Conservation (phyloP, 2,113 vertebrate species). For the Zootoca vivipara region DNA sequence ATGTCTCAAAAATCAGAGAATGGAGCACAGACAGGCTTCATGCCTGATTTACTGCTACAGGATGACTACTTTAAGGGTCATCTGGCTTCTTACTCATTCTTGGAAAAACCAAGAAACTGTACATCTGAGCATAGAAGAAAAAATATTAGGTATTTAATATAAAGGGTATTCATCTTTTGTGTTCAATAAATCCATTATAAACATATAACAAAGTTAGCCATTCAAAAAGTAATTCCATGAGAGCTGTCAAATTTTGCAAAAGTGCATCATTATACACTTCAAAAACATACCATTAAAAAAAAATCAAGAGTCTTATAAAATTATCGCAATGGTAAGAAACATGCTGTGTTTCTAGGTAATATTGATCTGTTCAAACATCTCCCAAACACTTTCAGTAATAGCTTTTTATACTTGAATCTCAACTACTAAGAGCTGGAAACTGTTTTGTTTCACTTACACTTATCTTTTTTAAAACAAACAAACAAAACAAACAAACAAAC, state of each 20-base stretch:
- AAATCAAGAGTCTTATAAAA: constrained; percentile 42
- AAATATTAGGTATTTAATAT: constrained; percentile 65
- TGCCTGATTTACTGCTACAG: constrained; percentile 71
- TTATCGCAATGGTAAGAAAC: constrained; percentile 33
- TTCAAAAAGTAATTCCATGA: constrained; percentile 57
- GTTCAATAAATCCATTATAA: constrained; percentile 71
- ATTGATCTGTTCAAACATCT: constrained; percentile 38
- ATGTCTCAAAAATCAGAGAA: constrained; percentile 52
- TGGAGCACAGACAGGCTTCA: constrained; percentile 51
- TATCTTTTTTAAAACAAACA: constrained; percentile 13
- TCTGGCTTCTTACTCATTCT: constrained; percentile 44
- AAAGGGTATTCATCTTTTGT: constrained; percentile 72
- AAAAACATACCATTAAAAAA: constrained; percentile 53
- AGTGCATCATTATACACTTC: constrained; percentile 63
- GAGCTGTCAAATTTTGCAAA: constrained; percentile 61
- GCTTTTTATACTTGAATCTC: neutral
- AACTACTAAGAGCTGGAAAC: constrained; percentile 2
- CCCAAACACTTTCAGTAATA: constrained; percentile 18
- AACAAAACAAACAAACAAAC: neutral
- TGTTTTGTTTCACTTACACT: constrained; percentile 24
- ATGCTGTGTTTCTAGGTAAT: constrained; percentile 40
- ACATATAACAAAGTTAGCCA: constrained; percentile 63
- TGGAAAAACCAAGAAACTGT: constrained; percentile 50
- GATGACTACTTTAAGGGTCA: constrained; percentile 57
- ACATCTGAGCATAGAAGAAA: constrained; percentile 43